These are phyloP conservation scores for Helicolenus hilgendorfi DNA, from an alignment of 2,797 vertebrate species.

Conservation along the genomic window DNA sequence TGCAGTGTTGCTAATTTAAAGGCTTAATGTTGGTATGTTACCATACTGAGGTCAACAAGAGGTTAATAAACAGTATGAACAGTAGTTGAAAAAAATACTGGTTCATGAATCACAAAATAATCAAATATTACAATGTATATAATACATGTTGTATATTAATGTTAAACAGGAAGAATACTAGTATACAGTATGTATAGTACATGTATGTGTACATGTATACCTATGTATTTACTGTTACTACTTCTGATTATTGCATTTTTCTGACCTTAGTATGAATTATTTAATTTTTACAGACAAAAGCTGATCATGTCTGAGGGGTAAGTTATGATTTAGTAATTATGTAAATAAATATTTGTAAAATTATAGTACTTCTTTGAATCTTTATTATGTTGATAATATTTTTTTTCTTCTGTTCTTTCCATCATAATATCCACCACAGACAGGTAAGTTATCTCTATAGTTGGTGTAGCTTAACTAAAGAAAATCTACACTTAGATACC, in stretches of 20 bases:
- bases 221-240: background rate
- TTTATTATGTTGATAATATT: conserved; percentile 2
- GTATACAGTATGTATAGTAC: too few species aligned
- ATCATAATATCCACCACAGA: conserved; percentile 52
- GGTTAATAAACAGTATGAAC: background rate
- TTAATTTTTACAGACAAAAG: conserved; percentile 44
- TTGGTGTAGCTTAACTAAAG: background rate
- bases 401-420: background rate
- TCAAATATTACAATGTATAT: background rate
- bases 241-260: background rate
- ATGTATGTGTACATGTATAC: background rate
- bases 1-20: conserved; percentile 43
- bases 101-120: background rate
- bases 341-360: background rate
- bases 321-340: conserved; percentile 48
- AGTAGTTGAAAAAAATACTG: background rate
- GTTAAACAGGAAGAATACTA: background rate
- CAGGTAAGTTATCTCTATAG: conserved; percentile 58
- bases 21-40: conserved; percentile 33
- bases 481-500: background rate
- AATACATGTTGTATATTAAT: background rate
- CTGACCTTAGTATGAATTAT: background rate
- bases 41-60: conserved; percentile 9
- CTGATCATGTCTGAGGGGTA: conserved; percentile 85
- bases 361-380: background rate